phyloP scores from a whole-genome alignment of 1,140 invertebrate species.

The Pachypsylla venusta region DNA sequence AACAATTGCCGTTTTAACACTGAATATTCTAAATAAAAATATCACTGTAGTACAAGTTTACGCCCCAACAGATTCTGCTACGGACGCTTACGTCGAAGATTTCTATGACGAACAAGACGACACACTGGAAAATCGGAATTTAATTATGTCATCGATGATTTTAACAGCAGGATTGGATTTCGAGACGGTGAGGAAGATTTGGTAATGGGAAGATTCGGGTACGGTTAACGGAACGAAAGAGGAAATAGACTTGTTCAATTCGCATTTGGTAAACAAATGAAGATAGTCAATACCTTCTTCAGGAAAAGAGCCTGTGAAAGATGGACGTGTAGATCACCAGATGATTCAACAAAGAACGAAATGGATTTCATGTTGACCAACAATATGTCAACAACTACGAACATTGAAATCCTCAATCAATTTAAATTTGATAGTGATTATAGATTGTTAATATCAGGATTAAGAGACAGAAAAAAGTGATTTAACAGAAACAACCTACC shows the following conservation, averaged over 20 bases:
- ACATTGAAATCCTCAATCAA: not conserved
- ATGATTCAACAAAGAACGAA: not conserved
- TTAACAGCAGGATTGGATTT: slow-evolving; percentile 4
- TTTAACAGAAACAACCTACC: not conserved
- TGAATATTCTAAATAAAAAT: not conserved
- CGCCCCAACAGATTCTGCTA: no score
- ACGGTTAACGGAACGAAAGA: slow-evolving; percentile 9
- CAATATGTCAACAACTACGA: not conserved
- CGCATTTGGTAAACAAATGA: not conserved
- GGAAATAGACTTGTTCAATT: slow-evolving; percentile 3
- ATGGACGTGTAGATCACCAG: slow-evolving; percentile 10
- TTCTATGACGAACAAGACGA: not conserved
- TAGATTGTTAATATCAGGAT: not conserved
- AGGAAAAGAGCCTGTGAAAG: not conserved
- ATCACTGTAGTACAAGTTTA: slow-evolving; percentile 8
- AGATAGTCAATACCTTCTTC: slow-evolving; percentile 7
- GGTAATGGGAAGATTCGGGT: not conserved
- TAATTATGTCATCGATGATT: slow-evolving; percentile 7
- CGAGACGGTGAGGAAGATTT: not conserved
- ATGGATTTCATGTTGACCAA: slow-evolving; percentile 8
- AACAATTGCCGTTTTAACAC: not conserved
- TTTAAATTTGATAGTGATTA: slow-evolving; percentile 1
- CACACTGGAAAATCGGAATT: not conserved
- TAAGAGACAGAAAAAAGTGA: not conserved
- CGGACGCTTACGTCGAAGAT: not conserved